These are phyloP conservation scores for Chelon auratus DNA, from an alignment of 2,797 vertebrate species.

Conservation along the genomic window DNA sequence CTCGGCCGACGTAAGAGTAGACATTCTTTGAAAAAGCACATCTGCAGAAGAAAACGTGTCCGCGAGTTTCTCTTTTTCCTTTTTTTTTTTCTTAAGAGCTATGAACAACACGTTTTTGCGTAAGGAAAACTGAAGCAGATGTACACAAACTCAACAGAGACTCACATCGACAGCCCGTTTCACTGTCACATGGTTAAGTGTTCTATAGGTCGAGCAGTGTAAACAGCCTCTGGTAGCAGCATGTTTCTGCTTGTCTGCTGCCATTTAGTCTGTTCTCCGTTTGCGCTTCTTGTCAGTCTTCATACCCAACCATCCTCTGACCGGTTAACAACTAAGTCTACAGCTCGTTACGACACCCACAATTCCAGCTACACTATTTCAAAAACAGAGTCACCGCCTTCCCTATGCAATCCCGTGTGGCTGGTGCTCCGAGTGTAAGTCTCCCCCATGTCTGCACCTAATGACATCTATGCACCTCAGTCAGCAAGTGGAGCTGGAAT, in stretches of 20 bases:
- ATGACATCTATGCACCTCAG: not conserved
- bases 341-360: constrained; percentile 12
- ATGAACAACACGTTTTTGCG: not conserved
- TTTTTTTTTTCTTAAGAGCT: not conserved
- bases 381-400: constrained; percentile 19
- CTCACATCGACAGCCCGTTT: constrained; percentile 12
- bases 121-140: constrained; percentile 2
- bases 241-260: constrained; percentile 35
- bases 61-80: not conserved
- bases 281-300: constrained; percentile 16
- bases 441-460: not conserved
- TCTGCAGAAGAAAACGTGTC: not conserved
- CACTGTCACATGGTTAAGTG: constrained; percentile 15
- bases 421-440: constrained; percentile 1
- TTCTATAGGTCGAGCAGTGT: not conserved
- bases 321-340: constrained; percentile 16
- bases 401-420: not conserved
- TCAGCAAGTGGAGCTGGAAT: constrained; percentile 23
- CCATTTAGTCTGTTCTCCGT: constrained; percentile 16
- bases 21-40: constrained; percentile 14
- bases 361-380: constrained; percentile 18
- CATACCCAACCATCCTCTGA: not conserved
- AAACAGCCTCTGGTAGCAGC: constrained; percentile 24
- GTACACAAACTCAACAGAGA: not conserved
- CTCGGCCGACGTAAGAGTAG: constrained; percentile 15